Conservation (phyloP, 2,888 invertebrate species). For the Ochropacha duplaris region DNA sequence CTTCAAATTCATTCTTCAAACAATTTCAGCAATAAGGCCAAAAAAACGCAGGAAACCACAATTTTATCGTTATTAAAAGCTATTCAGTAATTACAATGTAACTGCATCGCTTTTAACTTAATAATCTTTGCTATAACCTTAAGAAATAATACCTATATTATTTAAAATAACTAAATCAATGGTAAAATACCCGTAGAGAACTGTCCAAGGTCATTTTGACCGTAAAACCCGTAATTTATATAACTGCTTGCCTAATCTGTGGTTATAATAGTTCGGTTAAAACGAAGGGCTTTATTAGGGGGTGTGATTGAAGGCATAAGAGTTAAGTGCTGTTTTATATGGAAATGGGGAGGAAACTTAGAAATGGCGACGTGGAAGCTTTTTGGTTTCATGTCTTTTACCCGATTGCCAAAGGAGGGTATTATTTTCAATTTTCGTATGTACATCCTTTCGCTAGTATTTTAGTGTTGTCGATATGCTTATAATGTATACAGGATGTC, state of each 20-base stretch:
- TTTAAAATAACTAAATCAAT: constrained; percentile 27
- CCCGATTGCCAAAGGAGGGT: no score
- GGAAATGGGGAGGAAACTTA: background rate
- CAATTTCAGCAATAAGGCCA: no score
- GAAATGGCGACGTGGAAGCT: background rate
- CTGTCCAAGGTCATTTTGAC: constrained; percentile 25
- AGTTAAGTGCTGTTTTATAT: background rate
- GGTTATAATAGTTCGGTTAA: constrained; percentile 25
- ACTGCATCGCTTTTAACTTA: background rate
- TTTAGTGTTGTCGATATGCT: no score
- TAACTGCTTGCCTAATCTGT: constrained; percentile 28
- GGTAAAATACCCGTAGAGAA: constrained; percentile 22
- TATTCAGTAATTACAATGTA: no score
- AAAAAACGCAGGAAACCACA: no score
- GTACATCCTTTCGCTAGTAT: no score
- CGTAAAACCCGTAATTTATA: constrained; percentile 21
- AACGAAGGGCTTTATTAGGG: constrained; percentile 8
- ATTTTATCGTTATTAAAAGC: no score
- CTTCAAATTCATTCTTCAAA: no score
- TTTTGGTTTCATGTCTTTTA: background rate
- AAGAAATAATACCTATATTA: constrained; percentile 11
- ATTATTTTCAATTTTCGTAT: no score
- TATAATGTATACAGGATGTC: no score
- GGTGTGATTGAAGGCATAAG: constrained; percentile 19
- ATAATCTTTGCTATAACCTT: background rate